Evolutionary conservation across 2,113 vertebrate species (phyloP).

Genomic region (mouse (Mus musculus)): GRCm39 chr5:128792501-128793000

Average conservation of each 20-base stretch:
- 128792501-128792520: not conserved
- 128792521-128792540: not conserved
- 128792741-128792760: not conserved
- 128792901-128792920: not conserved
- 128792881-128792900: not conserved
- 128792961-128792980: too few relatives aligned
- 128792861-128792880: too few relatives aligned
- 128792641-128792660: not conserved
- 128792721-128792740: not conserved
- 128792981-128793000: not conserved
- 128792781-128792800: not conserved
- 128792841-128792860: not conserved
- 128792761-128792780: not conserved
- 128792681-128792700: too few relatives aligned
- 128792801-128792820: not conserved
- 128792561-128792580: not conserved
- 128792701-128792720: not conserved
- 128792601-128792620: too few relatives aligned
- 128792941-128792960: not conserved
- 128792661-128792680: not conserved
- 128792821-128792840: not conserved
- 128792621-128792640: not conserved
- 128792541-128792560: not conserved
- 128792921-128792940: not conserved
- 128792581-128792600: not conserved